A percentile compares a stretch with the other conserved stretches of the same genome.
Conservation (phyloP, 2,888 invertebrate genomes). For the Carcina quercana region DNA sequence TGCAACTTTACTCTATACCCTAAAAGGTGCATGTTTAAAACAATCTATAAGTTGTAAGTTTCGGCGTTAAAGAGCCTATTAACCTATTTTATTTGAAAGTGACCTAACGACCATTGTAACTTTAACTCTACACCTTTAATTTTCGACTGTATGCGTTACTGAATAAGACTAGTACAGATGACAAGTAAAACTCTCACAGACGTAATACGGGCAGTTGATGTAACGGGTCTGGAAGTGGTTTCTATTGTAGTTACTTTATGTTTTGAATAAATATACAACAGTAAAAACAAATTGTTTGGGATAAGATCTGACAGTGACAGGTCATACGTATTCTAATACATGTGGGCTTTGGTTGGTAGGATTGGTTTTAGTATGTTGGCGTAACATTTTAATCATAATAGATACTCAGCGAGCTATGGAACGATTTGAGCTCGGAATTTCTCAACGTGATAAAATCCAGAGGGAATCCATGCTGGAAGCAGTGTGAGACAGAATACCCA, state of each 20-base stretch:
- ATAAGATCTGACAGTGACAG: too few relatives aligned
- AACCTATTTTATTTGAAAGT: slow-evolving; percentile 69
- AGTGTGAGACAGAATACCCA: too few relatives aligned
- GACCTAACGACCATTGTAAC: slow-evolving; percentile 30
- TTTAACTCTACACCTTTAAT: slow-evolving; percentile 9
- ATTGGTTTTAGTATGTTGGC: too few relatives aligned
- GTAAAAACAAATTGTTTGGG: too few relatives aligned
- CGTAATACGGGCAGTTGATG: slow-evolving; percentile 8
- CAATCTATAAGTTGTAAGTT: slow-evolving; percentile 51
- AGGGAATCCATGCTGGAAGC: too few relatives aligned
- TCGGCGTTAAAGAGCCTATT: slow-evolving; percentile 66
- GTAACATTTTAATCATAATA: too few relatives aligned
- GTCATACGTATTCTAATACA: too few relatives aligned
- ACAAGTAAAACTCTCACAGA: slow-evolving; percentile 6
- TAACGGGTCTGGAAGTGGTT: slow-evolving; percentile 33
- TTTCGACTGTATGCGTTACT: slow-evolving; percentile 17
- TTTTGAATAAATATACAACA: too few relatives aligned
- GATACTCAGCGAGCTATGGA: too few relatives aligned
- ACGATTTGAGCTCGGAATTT: too few relatives aligned
- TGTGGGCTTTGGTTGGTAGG: too few relatives aligned
- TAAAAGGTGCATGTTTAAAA: slow-evolving; percentile 50
- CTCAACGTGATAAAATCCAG: too few relatives aligned
- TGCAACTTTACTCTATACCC: slow-evolving; percentile 33
- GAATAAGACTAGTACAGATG: slow-evolving; percentile 11
- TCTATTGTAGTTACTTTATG: slow-evolving; percentile 27